A percentile compares a stretch with the other conserved stretches of the same genome.
Evolutionary conservation across 2,797 vertebrate genomes (phyloP).

Genomic region (Hydrocynus forskahlii): DNA sequence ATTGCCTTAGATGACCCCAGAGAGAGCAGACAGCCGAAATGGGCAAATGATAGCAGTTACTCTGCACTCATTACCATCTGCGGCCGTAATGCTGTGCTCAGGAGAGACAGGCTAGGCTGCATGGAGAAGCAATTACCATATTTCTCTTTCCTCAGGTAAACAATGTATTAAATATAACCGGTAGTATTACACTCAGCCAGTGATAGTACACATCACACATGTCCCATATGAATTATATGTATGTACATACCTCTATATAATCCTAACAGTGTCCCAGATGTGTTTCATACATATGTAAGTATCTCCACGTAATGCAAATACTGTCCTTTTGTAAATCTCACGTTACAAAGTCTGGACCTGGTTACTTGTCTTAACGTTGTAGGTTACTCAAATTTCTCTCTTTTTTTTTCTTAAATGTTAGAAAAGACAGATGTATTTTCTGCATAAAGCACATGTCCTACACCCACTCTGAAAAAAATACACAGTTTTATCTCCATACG

Average conservation of each 20-base stretch:
- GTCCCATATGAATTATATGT: no score
- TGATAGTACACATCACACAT: no score
- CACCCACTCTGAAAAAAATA: neutral
- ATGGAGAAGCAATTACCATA: conserved; percentile 41
- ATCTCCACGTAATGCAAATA: no score
- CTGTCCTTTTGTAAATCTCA: no score
- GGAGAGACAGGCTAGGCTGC: conserved; percentile 14
- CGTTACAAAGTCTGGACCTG: neutral
- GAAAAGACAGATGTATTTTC: neutral
- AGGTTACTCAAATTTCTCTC: neutral
- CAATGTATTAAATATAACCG: conserved; percentile 40
- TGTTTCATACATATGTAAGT: no score
- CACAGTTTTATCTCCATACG: neutral
- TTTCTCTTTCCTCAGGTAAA: conserved; percentile 6
- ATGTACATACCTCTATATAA: no score
- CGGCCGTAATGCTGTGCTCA: conserved; percentile 19
- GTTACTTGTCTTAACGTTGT: conserved; percentile 6
- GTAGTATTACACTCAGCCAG: neutral
- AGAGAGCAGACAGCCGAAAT: conserved; percentile 8
- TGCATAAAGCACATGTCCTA: neutral
- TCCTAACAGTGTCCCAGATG: no score
- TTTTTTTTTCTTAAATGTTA: neutral
- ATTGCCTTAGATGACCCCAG: conserved; percentile 13
- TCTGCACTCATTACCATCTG: conserved; percentile 24
- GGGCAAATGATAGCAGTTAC: conserved; percentile 36